phyloP scores from a whole-genome alignment of 23 tunicate species.

The Trididemnum miniatum region DNA sequence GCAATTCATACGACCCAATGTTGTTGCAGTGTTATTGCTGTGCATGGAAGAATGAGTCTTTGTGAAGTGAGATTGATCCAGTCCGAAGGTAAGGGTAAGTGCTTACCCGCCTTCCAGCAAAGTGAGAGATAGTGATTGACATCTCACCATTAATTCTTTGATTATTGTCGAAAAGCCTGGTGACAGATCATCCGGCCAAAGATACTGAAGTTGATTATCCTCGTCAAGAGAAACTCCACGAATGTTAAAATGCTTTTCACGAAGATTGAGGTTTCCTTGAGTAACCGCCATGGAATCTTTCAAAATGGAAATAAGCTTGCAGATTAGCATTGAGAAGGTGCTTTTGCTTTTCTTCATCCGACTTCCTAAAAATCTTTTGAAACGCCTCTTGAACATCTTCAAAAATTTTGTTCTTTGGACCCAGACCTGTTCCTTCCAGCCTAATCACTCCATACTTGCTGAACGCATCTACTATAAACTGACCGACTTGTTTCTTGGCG shows the following conservation, averaged over 20 bases:
- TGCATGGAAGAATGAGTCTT: no score
- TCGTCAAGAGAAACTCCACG: not conserved
- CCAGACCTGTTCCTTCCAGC: not conserved
- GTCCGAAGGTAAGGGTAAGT: not conserved
- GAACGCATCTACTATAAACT: not conserved
- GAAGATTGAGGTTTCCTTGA: not conserved
- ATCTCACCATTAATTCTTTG: not conserved
- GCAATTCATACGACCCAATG: no score
- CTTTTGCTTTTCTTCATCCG: not conserved
- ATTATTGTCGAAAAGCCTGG: not conserved
- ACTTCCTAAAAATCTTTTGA: not conserved
- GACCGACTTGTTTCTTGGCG: not conserved
- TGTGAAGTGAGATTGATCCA: not conserved
- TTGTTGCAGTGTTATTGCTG: no score
- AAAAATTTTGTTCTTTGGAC: not conserved
- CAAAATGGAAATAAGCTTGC: not conserved
- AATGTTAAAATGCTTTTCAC: not conserved
- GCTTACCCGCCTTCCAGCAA: not conserved
- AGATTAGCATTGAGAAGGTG: not conserved
- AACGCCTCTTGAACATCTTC: not conserved
- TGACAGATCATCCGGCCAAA: conserved; percentile 1
- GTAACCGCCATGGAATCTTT: not conserved
- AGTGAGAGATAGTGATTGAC: not conserved
- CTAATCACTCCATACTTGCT: not conserved
- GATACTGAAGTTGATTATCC: not conserved